Conservation (phyloP, 2,113 vertebrate genomes). For the Caretta caretta region DNA sequence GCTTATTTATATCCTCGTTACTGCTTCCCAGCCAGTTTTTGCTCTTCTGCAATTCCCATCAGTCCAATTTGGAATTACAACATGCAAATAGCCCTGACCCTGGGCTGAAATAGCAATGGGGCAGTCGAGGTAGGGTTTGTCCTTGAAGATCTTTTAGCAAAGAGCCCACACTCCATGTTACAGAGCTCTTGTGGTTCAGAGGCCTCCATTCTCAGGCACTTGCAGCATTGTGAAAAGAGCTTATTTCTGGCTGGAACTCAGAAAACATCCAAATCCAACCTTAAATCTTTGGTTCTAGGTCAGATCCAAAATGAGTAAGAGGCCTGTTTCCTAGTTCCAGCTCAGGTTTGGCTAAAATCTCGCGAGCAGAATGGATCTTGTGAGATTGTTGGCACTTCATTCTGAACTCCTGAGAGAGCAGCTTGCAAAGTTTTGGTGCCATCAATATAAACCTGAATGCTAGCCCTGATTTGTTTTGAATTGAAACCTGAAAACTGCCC, state of each 20-base stretch:
- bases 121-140: neutral
- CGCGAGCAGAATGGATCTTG: too few relatives aligned
- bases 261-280: neutral
- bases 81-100: neutral
- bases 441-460: neutral
- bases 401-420: neutral
- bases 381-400: neutral
- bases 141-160: neutral
- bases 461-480: neutral
- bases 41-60: neutral
- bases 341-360: neutral
- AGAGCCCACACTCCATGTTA: neutral
- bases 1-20: neutral
- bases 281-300: neutral
- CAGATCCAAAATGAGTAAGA: neutral
- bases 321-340: neutral
- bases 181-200: neutral
- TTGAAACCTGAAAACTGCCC: neutral
- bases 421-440: neutral
- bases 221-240: too few relatives aligned
- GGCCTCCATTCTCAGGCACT: neutral
- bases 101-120: neutral
- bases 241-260: too few relatives aligned
- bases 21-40: neutral
- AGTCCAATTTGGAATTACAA: neutral